Evolutionary conservation across 2,888 invertebrate species (phyloP).

Genomic region (Lasius platythorax): DNA sequence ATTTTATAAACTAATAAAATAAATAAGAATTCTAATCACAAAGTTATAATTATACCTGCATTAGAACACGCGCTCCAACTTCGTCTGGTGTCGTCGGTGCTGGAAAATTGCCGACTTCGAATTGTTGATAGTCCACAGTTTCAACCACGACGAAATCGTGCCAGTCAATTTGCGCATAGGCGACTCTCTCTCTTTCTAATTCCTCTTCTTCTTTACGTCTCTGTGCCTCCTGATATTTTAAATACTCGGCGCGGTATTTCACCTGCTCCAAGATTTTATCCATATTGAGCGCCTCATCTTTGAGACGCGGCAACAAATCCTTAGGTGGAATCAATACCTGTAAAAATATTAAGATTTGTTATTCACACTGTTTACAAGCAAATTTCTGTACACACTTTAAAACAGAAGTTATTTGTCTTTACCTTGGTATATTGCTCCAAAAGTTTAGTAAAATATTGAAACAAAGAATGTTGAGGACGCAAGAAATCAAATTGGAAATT

Average conservation of each 20-base stretch:
- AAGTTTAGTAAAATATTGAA: constrained; percentile 99
- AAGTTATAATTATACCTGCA: constrained; percentile 88
- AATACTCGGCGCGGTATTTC: constrained; percentile 98
- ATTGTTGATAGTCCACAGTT: constrained; percentile 99
- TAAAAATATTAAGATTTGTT: constrained; percentile 49
- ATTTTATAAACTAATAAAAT: constrained; percentile 1
- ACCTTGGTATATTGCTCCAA: constrained; percentile 99
- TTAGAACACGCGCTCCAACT: constrained; percentile 97
- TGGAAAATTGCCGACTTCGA: constrained; percentile 98
- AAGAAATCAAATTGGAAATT: constrained; percentile 99
- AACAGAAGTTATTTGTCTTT: constrained; percentile 45
- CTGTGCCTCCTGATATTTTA: constrained; percentile 97
- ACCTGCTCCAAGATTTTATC: constrained; percentile 94
- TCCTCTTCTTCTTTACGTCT: constrained; percentile 97
- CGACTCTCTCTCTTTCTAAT: constrained; percentile 96
- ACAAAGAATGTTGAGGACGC: constrained; percentile 98
- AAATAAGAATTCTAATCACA: constrained; percentile 1
- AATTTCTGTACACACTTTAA: neutral
- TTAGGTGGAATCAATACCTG: constrained; percentile 97
- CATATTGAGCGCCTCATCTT: constrained; percentile 91
- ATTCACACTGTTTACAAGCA: neutral
- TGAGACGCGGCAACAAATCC: constrained; percentile 92
- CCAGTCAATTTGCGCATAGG: constrained; percentile 99
- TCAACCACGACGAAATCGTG: constrained; percentile 99
- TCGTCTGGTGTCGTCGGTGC: constrained; percentile 99